phyloP scores from a whole-genome alignment of 2,888 invertebrate genomes.

The Argyresthia goedartella region DNA sequence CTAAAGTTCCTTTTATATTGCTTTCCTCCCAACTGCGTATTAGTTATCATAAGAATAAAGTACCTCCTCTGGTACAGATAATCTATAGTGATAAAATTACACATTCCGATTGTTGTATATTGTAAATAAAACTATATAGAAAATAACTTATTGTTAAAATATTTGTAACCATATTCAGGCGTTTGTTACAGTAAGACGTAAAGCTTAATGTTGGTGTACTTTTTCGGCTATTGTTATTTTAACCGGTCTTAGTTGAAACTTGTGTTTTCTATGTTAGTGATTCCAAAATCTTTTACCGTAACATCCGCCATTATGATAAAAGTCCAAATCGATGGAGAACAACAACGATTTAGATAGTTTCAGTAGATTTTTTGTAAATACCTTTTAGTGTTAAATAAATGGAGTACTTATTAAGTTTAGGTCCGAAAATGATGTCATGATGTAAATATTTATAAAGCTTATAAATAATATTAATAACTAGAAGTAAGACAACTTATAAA shows the following conservation, averaged over 20 bases:
- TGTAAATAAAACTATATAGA: conserved; percentile 18
- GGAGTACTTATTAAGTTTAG: conserved; percentile 7
- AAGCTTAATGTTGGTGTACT: too few species aligned
- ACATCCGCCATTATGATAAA: not conserved
- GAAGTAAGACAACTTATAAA: conserved; percentile 3
- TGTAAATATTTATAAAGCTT: conserved; percentile 13
- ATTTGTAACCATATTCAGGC: not conserved
- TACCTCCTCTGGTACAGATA: too few species aligned
- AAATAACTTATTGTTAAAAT: conserved; percentile 11
- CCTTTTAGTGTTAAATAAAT: not conserved
- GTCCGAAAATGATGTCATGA: conserved; percentile 20
- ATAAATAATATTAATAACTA: not conserved
- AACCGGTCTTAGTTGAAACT: too few species aligned
- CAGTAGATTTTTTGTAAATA: conserved; percentile 1
- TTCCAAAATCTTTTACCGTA: not conserved
- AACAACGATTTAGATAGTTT: not conserved
- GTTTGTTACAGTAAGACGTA: too few species aligned
- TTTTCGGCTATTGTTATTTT: too few species aligned
- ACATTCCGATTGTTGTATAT: conserved; percentile 16
- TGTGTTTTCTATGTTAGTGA: too few species aligned
- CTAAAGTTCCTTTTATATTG: conserved; percentile 50
- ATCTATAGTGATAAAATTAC: conserved; percentile 10
- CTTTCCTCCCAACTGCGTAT: conserved; percentile 18
- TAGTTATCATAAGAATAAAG: not conserved
- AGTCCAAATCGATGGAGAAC: not conserved